Percentiles rank a stretch among this genome's conserved stretches.
Conservation (phyloP, 2,113 vertebrate species). For the Cinclus mexicanus region DNA sequence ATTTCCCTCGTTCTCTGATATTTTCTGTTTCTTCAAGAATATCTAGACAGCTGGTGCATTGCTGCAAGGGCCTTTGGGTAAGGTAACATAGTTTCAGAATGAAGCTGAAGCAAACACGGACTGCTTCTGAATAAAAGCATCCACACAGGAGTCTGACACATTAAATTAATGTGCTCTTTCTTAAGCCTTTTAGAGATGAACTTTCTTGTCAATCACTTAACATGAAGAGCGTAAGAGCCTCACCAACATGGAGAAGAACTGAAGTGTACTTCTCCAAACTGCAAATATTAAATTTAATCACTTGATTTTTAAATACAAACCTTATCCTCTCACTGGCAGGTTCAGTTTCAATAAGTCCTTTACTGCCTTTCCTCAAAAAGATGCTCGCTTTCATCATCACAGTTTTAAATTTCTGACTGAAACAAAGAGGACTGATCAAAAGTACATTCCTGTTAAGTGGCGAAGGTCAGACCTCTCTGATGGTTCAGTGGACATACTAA, state of each 20-base stretch:
- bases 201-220: neutral
- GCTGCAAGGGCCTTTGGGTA: neutral
- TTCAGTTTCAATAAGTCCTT: neutral
- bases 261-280: neutral
- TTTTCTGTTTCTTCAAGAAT: neutral
- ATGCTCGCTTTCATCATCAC: neutral
- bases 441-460: neutral
- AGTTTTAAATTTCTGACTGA: slow-evolving; percentile 32
- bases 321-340: neutral
- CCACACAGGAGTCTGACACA: neutral
- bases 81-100: neutral
- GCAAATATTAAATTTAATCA: neutral
- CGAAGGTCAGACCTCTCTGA: slow-evolving; percentile 9
- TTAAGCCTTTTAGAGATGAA: neutral
- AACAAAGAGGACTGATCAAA: slow-evolving; percentile 28
- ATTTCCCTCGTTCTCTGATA: neutral
- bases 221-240: neutral
- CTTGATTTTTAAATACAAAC: neutral
- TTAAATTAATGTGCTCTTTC: neutral
- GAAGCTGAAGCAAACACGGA: neutral
- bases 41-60: neutral
- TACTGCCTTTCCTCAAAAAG: neutral
- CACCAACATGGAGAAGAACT: neutral
- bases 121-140: neutral
- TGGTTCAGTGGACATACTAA: neutral